Conservation (phyloP, 1,140 invertebrate species). For the Orchestia grillus region DNA sequence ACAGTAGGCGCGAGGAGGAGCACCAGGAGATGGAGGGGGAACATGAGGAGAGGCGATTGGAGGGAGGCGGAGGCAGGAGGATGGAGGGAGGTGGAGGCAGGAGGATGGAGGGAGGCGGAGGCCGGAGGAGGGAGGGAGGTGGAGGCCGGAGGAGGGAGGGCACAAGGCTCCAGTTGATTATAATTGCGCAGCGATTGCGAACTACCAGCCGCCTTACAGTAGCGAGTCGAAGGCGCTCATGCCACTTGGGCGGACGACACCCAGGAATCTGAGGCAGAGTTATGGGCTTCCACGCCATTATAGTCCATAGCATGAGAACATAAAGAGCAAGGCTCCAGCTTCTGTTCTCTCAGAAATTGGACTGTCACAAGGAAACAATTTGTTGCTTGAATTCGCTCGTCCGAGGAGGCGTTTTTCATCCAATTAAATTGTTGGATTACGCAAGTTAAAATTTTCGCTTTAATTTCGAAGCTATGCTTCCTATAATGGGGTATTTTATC, state of each 20-base stretch:
- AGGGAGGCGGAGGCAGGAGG: neutral
- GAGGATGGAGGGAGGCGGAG: neutral
- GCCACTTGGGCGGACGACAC: conserved; percentile 40
- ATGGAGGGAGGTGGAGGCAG: neutral
- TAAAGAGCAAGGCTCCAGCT: neutral
- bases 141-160: neutral
- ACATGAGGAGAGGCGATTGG: neutral
- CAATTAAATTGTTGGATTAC: neutral
- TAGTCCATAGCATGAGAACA: conserved; percentile 52
- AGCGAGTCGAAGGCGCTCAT: conserved; percentile 37
- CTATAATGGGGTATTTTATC: conserved; percentile 26
- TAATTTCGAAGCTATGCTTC: conserved; percentile 1
- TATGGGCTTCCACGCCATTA: conserved; percentile 22
- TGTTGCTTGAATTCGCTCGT: conserved; percentile 37
- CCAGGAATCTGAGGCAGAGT: conserved; percentile 35
- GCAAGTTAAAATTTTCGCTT: conserved; percentile 3
- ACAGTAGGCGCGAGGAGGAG: neutral
- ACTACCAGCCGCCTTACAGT: conserved; percentile 15
- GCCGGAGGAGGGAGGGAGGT: neutral
- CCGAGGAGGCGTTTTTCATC: neutral
- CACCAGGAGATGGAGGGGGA: neutral
- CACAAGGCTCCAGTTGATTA: conserved; percentile 15
- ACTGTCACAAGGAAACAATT: conserved; percentile 56
- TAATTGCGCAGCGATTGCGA: conserved; percentile 41
- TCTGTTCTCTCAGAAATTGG: conserved; percentile 45